These are phyloP conservation scores for Thera britannica DNA, from an alignment of 2,888 invertebrate genomes.

Conservation along the genomic window DNA sequence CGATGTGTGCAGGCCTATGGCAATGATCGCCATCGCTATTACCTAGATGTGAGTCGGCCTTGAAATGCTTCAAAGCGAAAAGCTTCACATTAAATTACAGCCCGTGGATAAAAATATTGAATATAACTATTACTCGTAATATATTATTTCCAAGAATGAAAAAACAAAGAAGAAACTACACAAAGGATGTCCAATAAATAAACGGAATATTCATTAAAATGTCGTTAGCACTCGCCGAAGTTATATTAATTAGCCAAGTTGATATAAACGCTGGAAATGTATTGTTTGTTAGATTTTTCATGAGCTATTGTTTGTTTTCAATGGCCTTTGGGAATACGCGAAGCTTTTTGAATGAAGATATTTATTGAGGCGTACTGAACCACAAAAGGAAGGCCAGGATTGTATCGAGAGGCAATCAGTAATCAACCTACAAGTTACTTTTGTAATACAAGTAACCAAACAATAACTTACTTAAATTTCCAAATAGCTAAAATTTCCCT, in stretches of 20 bases:
- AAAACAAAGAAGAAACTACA: conserved; percentile 33
- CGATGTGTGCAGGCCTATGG: too few species aligned
- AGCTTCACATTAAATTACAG: too few species aligned
- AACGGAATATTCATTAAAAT: conserved; percentile 33
- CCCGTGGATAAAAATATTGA: conserved; percentile 1
- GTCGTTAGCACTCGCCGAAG: conserved; percentile 32
- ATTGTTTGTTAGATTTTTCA: conserved; percentile 25
- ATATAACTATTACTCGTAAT: conserved; percentile 5
- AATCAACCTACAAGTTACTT: too few species aligned
- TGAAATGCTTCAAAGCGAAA: too few species aligned
- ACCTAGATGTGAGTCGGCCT: too few species aligned
- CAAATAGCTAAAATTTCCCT: too few species aligned
- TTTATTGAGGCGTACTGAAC: too few species aligned
- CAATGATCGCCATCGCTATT: too few species aligned
- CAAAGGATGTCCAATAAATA: conserved; percentile 36
- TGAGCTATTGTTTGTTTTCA: conserved; percentile 6
- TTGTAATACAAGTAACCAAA: too few species aligned
- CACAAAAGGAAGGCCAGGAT: too few species aligned
- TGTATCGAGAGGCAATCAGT: too few species aligned
- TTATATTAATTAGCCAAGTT: conserved; percentile 38
- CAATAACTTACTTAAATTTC: too few species aligned
- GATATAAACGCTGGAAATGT: conserved; percentile 18
- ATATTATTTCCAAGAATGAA: conserved; percentile 12
- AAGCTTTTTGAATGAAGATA: background rate
- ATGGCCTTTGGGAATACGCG: background rate